Conservation (phyloP, 2,888 invertebrate genomes). For the Orchesellides sinensis region DNA sequence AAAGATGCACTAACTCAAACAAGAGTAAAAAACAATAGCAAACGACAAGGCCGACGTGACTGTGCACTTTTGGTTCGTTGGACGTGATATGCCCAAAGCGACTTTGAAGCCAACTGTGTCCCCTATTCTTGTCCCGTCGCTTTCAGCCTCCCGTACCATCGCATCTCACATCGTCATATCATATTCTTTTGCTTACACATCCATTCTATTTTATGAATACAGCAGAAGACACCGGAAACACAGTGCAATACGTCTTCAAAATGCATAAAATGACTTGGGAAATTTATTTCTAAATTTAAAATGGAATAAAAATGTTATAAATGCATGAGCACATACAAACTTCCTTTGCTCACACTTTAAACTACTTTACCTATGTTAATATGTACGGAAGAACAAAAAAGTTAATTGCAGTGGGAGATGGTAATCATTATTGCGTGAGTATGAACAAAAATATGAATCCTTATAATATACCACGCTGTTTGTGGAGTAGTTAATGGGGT, state of each 20-base stretch:
- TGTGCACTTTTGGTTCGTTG: constrained; percentile 61
- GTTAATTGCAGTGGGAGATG: constrained; percentile 7
- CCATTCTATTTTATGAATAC: no score
- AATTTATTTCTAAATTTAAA: no score
- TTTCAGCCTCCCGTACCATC: constrained; percentile 12
- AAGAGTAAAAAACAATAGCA: constrained; percentile 31
- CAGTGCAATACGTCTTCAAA: no score
- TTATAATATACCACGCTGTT: no score
- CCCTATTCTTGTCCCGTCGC: constrained; percentile 31
- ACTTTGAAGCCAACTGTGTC: constrained; percentile 43
- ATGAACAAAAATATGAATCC: neutral
- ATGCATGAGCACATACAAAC: no score
- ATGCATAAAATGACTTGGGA: no score
- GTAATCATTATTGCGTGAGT: neutral
- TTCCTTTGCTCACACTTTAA: no score
- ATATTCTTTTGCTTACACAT: neutral
- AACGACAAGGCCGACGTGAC: constrained; percentile 45
- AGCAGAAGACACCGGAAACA: no score
- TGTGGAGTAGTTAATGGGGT: constrained; percentile 55
- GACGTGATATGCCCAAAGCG: constrained; percentile 54
- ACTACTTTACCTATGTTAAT: neutral
- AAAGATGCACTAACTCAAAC: constrained; percentile 53
- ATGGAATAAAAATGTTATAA: no score
- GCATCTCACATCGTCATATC: no score
- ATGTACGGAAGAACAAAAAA: neutral